Conservation (phyloP, 2,888 invertebrate species). For the Plemyria rubiginata region DNA sequence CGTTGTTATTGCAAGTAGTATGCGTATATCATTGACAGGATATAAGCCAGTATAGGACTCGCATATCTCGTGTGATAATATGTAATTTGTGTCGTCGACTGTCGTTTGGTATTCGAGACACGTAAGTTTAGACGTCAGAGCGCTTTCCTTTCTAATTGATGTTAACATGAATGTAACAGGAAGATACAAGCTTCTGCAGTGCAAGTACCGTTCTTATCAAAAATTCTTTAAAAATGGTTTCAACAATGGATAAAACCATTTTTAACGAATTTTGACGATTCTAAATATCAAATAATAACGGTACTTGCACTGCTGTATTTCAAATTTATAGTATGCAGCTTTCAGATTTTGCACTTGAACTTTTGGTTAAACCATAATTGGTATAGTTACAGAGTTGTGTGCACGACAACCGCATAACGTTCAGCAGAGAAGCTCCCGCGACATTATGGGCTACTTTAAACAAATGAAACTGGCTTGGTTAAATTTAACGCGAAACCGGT, state of each 20-base stretch:
- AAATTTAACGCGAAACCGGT: constrained; percentile 28
- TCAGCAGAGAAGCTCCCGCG: constrained; percentile 7
- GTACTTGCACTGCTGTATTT: no score
- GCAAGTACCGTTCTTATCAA: no score
- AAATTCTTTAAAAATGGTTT: no score
- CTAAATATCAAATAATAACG: no score
- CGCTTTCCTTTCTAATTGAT: constrained; percentile 54
- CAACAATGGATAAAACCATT: no score
- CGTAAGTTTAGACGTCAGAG: constrained; percentile 42
- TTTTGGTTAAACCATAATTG: constrained; percentile 7
- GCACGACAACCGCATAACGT: no score
- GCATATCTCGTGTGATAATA: constrained; percentile 28
- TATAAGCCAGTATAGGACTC: constrained; percentile 5
- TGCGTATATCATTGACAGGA: constrained; percentile 1
- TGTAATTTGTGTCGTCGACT: constrained; percentile 49
- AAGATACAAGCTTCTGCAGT: background rate
- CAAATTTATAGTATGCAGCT: background rate
- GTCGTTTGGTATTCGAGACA: constrained; percentile 41
- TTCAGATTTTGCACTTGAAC: background rate
- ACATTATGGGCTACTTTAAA: constrained; percentile 13
- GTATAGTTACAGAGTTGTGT: no score
- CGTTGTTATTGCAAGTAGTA: constrained; percentile 33
- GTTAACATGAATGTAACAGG: background rate
- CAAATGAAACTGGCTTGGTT: constrained; percentile 23
- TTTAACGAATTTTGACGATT: no score